These are phyloP conservation scores for Solenopsis fugax DNA, from an alignment of 1,140 invertebrate species.

Conservation along the genomic window DNA sequence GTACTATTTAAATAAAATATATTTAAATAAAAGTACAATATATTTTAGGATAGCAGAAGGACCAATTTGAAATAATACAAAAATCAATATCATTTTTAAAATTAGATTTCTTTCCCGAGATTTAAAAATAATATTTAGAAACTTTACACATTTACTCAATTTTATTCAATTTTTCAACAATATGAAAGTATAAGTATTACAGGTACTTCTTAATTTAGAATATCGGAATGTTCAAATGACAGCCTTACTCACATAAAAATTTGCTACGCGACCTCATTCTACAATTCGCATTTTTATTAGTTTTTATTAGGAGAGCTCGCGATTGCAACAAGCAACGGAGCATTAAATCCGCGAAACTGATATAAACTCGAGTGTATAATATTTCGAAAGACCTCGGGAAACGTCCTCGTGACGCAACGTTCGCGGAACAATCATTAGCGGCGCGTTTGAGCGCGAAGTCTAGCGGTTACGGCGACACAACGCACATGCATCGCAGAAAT, in stretches of 20 bases:
- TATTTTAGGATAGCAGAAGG: too few relatives aligned
- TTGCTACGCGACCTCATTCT: neutral
- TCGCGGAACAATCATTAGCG: constrained; percentile 45
- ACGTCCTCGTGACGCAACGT: constrained; percentile 39
- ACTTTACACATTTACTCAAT: too few relatives aligned
- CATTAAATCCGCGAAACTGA: constrained; percentile 25
- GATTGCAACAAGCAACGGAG: neutral
- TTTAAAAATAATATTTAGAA: too few relatives aligned
- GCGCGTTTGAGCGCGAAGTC: constrained; percentile 47
- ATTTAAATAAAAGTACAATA: too few relatives aligned
- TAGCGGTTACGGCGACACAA: constrained; percentile 22
- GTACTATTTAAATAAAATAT: too few relatives aligned
- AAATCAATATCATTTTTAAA: too few relatives aligned
- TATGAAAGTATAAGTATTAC: neutral
- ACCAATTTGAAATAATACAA: too few relatives aligned
- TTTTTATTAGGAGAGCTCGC: neutral
- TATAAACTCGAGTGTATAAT: neutral
- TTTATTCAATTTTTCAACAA: too few relatives aligned
- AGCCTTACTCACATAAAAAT: neutral
- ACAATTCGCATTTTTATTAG: neutral
- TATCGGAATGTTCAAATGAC: neutral
- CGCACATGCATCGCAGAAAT: constrained; percentile 37
- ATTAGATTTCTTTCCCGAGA: too few relatives aligned
- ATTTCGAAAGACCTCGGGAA: constrained; percentile 31
- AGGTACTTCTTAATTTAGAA: neutral